These are phyloP conservation scores for Cardinalis cardinalis DNA, from an alignment of 2,113 vertebrate species.

Conservation along the genomic window DNA sequence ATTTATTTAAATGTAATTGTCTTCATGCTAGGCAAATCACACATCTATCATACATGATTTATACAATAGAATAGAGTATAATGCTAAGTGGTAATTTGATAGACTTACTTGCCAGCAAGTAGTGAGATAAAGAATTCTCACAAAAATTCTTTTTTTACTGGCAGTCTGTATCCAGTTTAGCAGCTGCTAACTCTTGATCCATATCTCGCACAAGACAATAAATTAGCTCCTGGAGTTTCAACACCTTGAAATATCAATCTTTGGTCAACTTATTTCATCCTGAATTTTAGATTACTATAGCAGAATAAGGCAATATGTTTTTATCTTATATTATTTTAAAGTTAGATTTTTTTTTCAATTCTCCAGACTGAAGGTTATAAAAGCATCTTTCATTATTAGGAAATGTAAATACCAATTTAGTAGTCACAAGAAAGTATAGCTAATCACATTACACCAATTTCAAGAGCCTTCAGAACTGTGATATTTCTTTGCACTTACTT, in stretches of 20 bases:
- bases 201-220: background rate
- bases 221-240: background rate
- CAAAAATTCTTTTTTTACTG: constrained; percentile 17
- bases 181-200: background rate
- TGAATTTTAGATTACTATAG: background rate
- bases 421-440: background rate
- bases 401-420: background rate
- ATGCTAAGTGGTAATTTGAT: background rate
- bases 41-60: background rate
- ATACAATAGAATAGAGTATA: background rate
- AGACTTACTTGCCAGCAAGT: background rate
- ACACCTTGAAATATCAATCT: background rate
- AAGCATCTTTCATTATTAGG: background rate
- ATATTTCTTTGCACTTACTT: background rate
- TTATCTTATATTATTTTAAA: background rate
- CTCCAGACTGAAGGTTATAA: background rate
- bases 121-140: background rate
- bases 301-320: background rate
- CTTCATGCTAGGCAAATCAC: background rate
- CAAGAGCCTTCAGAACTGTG: background rate
- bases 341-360: background rate
- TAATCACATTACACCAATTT: background rate
- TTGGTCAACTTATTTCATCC: background rate
- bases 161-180: background rate
- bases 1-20: background rate